Evolutionary conservation across 2,797 vertebrate species (phyloP).

Genomic region (Pantherophis alleghaniensis): DNA sequence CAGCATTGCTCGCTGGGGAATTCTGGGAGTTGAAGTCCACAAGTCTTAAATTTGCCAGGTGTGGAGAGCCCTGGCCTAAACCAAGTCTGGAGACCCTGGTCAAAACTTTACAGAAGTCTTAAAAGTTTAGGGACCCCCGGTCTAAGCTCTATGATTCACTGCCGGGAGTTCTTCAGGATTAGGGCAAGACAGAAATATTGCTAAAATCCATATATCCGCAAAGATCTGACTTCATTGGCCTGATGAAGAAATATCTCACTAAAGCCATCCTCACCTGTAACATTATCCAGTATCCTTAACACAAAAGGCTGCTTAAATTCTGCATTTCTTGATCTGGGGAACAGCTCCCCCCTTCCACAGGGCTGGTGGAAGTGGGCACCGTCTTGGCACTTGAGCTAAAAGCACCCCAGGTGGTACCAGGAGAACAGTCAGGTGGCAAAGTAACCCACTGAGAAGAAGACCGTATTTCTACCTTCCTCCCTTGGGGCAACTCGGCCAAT

Average conservation of each 20-base stretch:
- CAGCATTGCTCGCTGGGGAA: background rate
- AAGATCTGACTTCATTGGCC: background rate
- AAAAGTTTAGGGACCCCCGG: too few species aligned
- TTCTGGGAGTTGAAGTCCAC: too few species aligned
- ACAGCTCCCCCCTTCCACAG: fast-evolving
- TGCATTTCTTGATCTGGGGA: background rate
- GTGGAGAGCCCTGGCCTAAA: background rate
- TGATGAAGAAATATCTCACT: background rate
- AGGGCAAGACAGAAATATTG: background rate
- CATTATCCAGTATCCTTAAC: background rate
- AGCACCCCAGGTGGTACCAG: background rate
- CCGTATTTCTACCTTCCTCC: background rate
- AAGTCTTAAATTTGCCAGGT: background rate
- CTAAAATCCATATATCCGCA: background rate
- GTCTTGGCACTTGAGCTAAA: background rate
- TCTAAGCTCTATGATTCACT: background rate
- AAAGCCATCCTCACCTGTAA: background rate
- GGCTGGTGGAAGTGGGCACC: background rate
- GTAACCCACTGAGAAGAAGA: background rate
- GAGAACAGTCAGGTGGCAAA: background rate
- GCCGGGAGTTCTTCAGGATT: background rate
- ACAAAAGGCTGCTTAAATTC: background rate
- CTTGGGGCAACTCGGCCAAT: background rate
- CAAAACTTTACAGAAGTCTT: too few species aligned
- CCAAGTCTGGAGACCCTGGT: background rate